Evolutionary conservation across 2,797 vertebrate genomes (phyloP), one percentile per base, ranked within the genome.

Genomic region (Octomys mimax): DNA sequence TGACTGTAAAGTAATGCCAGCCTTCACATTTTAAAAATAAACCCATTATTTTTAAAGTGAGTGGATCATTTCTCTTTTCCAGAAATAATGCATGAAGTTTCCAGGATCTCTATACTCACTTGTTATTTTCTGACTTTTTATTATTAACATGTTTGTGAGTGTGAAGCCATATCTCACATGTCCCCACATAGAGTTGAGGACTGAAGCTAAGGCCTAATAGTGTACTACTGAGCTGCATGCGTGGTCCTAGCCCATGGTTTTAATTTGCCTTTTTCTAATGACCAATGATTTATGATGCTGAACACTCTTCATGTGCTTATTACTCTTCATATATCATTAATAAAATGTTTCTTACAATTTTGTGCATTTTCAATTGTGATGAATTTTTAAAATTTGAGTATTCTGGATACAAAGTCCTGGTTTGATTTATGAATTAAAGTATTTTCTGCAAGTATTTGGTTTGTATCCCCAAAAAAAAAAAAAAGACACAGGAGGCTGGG

Each of bases 11-110:
- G 10, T 91, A 78, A 93, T 66, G 71, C 64, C 54, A 6, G 49
- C 26, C 26, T 90, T 79, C 24, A 84, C 42, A 42, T 66, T 87
- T 92, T 82, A 94, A 70, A 70, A 90, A 96, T 18, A 49, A 81
- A 24, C 33, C 64, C 54, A 52, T 87, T 83, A 70, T 70, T 83
- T 92, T 77, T 11, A 26, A 80, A 92, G 31, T 81, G 59, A 5
- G 52, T 84, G 11, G 14, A 54, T 33, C 14, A 42, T 68, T 85
- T 42, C 80, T 2, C 8, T 28, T 39, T 68, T 49, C 87, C 75
- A 68, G 14, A 33, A 66, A 64, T 6, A 81, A 54, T 42, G 11
- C n/a, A 24, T 61, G 36, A 77, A 11, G 49, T 5, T 85, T 88
- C 64, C 18, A 14, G 0, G 2, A 71, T 79, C 64, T 96, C 33